A percentile compares a stretch with the other conserved stretches of the same genome.
These are phyloP conservation scores for Gnathonemus echidnorhynchus DNA, from an alignment of 2,113 vertebrate genomes.

Conservation along the genomic window DNA sequence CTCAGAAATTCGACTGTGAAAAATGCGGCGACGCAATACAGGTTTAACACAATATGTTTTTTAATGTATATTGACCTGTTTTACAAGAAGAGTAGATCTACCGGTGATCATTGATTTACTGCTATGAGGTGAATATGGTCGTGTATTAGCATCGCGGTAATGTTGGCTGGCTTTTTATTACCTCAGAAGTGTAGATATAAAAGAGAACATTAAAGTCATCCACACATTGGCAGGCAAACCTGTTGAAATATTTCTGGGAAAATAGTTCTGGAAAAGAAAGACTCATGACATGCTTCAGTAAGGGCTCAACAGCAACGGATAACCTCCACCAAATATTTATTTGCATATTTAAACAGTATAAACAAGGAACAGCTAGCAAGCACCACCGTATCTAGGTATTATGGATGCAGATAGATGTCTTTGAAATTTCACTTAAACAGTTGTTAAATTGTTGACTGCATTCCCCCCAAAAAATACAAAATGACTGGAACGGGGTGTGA, in stretches of 20 bases:
- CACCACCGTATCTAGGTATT: not conserved
- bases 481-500: not conserved
- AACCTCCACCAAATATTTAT: not conserved
- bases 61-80: not conserved
- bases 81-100: not conserved
- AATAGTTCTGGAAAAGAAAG: not conserved
- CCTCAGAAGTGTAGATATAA: not conserved
- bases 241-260: conserved; percentile 1
- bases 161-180: not conserved
- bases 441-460: conserved; percentile 6
- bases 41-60: not conserved
- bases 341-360: not conserved
- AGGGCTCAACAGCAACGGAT: not conserved
- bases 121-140: not conserved
- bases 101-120: not conserved
- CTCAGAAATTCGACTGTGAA: not conserved
- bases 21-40: not conserved
- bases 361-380: not conserved
- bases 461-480: not conserved
- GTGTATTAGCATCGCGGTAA: not conserved
- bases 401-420: not conserved
- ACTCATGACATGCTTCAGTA: not conserved
- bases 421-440: conserved; percentile 9
- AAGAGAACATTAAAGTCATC: not conserved
- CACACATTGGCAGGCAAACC: not conserved